These are phyloP conservation scores for Dysmachus trigonus DNA, from an alignment of 2,888 invertebrate species.

Conservation along the genomic window DNA sequence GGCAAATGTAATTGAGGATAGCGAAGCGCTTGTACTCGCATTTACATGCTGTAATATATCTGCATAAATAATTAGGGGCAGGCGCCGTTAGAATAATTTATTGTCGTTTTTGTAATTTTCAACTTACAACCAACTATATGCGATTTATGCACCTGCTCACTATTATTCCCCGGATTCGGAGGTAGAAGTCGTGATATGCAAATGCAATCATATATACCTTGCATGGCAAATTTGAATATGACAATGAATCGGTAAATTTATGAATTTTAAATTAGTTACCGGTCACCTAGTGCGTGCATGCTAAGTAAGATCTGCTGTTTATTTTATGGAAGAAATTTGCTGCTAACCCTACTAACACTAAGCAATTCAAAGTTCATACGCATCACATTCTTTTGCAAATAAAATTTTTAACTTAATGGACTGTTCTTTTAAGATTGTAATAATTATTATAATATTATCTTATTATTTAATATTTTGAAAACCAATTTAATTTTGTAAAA, in stretches of 20 bases:
- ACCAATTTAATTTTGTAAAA: no score
- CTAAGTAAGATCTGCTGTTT: background rate
- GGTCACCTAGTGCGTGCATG: background rate
- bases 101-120: background rate
- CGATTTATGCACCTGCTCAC: background rate
- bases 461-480: no score
- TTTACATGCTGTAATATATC: background rate
- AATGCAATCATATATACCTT: background rate
- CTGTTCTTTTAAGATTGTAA: background rate
- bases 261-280: background rate
- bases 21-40: background rate
- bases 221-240: background rate
- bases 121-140: background rate
- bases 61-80: constrained; percentile 7
- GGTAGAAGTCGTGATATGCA: background rate
- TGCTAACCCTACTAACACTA: background rate
- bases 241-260: background rate
- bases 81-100: constrained; percentile 13
- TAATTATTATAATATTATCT: no score
- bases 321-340: background rate
- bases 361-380: background rate
- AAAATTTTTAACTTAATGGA: background rate
- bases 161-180: background rate
- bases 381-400: background rate
- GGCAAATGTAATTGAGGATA: constrained; percentile 21